Percentiles rank a stretch among this genome's conserved stretches.
Evolutionary conservation across 2,113 vertebrate species (phyloP).

Genomic region (Mola mola): DNA sequence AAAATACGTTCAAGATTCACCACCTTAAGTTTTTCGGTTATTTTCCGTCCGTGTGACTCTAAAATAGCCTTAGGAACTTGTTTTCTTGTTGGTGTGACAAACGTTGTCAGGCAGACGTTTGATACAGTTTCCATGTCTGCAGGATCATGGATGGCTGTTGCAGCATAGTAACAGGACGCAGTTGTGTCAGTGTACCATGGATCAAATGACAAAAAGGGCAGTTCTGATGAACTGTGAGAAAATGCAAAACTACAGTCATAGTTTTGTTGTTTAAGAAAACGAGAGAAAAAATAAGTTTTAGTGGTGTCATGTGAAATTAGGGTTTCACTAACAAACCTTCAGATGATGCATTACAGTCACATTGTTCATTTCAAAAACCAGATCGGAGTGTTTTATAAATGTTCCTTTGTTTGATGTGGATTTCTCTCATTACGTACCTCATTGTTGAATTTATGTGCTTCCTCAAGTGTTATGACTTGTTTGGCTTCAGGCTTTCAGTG

Average conservation of each 20-base stretch:
- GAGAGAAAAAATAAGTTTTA: too few species aligned
- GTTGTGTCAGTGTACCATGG: not conserved
- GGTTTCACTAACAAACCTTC: too few species aligned
- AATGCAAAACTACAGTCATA: not conserved
- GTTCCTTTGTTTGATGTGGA: too few species aligned
- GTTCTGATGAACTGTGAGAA: not conserved
- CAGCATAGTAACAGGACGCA: slow-evolving; percentile 15
- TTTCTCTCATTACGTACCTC: too few species aligned
- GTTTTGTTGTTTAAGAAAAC: too few species aligned
- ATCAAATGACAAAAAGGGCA: not conserved
- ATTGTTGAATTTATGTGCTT: too few species aligned
- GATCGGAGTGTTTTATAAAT: too few species aligned
- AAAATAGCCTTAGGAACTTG: slow-evolving; percentile 25
- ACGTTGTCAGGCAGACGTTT: slow-evolving; percentile 38
- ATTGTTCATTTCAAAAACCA: not conserved
- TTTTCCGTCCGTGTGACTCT: not conserved
- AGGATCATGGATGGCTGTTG: slow-evolving; percentile 34
- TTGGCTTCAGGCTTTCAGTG: too few species aligned
- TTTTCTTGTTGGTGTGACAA: slow-evolving; percentile 12
- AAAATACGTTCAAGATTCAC: not conserved
- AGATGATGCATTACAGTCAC: not conserved
- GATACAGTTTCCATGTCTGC: slow-evolving; percentile 19
- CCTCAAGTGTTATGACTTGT: too few species aligned
- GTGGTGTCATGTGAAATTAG: too few species aligned
- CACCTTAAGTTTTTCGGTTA: not conserved